Conservation (phyloP, 2,113 vertebrate genomes). For the Sander vitreus region DNA sequence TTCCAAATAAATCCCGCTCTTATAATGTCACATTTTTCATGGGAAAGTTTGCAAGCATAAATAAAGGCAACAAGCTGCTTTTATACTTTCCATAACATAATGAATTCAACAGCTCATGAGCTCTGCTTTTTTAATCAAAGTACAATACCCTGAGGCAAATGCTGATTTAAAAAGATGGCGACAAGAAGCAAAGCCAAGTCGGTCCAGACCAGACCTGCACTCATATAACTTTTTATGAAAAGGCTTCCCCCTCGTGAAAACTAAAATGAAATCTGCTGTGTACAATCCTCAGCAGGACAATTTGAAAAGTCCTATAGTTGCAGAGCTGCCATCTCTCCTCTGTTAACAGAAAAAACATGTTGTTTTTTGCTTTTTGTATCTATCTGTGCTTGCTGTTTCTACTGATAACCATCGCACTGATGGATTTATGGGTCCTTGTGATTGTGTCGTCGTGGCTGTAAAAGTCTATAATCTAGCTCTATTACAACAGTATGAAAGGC, state of each 20-base stretch:
- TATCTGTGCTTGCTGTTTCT: slow-evolving; percentile 31
- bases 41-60: slow-evolving; percentile 21
- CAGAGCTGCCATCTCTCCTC: slow-evolving; percentile 23
- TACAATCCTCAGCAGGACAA: slow-evolving; percentile 17
- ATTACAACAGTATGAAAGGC: slow-evolving; percentile 16
- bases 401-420: slow-evolving; percentile 51
- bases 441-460: slow-evolving; percentile 21
- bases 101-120: slow-evolving; percentile 55
- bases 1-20: slow-evolving; percentile 12
- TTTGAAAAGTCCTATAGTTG: slow-evolving; percentile 24
- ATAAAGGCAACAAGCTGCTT: slow-evolving; percentile 33
- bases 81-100: slow-evolving; percentile 57
- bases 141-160: slow-evolving; percentile 52
- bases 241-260: slow-evolving; percentile 66
- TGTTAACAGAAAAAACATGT: slow-evolving; percentile 1
- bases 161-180: slow-evolving; percentile 66
- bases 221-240: slow-evolving; percentile 70
- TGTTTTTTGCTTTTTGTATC: slow-evolving; percentile 29
- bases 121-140: slow-evolving; percentile 78
- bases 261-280: slow-evolving; percentile 36
- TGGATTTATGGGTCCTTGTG: slow-evolving; percentile 46
- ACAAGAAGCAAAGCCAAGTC: slow-evolving; percentile 59
- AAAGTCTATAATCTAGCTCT: slow-evolving; percentile 33
- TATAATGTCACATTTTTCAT: slow-evolving; percentile 35
- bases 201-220: slow-evolving; percentile 35